A percentile compares a stretch with the other conserved stretches of the same genome.
Conservation (phyloP, 2,113 vertebrate species). For the Helogale parvula region DNA sequence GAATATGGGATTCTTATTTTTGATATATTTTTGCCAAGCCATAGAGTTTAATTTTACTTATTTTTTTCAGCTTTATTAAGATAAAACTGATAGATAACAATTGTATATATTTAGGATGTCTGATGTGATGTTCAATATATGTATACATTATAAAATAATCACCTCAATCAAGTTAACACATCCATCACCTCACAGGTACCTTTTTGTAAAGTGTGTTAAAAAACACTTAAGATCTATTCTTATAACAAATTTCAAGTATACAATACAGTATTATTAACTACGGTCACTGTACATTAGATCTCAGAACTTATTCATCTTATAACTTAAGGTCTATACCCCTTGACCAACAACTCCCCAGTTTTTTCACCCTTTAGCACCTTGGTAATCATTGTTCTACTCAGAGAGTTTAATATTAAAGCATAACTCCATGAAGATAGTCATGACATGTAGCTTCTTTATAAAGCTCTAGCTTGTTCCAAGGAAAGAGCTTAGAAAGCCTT, state of each 20-base stretch:
- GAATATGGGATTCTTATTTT: not conserved
- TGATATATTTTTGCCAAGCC: not conserved
- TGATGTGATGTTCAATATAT: not conserved
- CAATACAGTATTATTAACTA: not conserved
- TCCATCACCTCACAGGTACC: not conserved
- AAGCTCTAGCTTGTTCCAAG: not conserved
- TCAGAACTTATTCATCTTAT: not conserved
- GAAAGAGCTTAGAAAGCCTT: not conserved
- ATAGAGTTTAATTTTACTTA: not conserved
- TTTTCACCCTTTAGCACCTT: not conserved
- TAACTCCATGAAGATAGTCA: not conserved
- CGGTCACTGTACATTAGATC: not conserved
- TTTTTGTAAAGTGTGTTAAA: not conserved
- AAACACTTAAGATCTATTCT: not conserved
- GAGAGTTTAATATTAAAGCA: slow-evolving; percentile 17
- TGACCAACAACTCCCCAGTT: not conserved
- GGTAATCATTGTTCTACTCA: not conserved
- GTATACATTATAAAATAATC: not conserved
- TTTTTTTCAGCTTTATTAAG: not conserved
- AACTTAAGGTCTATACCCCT: not conserved
- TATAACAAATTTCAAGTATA: not conserved
- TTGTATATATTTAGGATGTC: not conserved
- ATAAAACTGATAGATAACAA: not conserved
- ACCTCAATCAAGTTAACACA: not conserved
- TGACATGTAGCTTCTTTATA: not conserved